Evolutionary conservation across 2,113 vertebrate genomes (phyloP).

Genomic region (human (Homo sapiens)): GRCh38 chr12:74773001-74773500

Average conservation of each 20-base stretch:
- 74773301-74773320: background rate
- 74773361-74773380: background rate
- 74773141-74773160: background rate
- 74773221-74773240: background rate
- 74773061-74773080: background rate
- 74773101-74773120: background rate
- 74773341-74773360: background rate
- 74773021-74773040: background rate
- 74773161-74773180: background rate
- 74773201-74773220: background rate
- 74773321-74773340: background rate
- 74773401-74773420: background rate
- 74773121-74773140: background rate
- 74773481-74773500: background rate
- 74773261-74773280: background rate
- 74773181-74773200: background rate
- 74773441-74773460: background rate
- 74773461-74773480: background rate
- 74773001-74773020: background rate
- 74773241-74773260: background rate
- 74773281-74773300: background rate
- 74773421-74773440: background rate
- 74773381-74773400: background rate
- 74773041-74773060: background rate
- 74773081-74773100: background rate